Percentiles rank a stretch among this genome's conserved stretches.
These are phyloP conservation scores for Silurus glanis DNA, from an alignment of 2,113 vertebrate genomes.

Conservation along the genomic window DNA sequence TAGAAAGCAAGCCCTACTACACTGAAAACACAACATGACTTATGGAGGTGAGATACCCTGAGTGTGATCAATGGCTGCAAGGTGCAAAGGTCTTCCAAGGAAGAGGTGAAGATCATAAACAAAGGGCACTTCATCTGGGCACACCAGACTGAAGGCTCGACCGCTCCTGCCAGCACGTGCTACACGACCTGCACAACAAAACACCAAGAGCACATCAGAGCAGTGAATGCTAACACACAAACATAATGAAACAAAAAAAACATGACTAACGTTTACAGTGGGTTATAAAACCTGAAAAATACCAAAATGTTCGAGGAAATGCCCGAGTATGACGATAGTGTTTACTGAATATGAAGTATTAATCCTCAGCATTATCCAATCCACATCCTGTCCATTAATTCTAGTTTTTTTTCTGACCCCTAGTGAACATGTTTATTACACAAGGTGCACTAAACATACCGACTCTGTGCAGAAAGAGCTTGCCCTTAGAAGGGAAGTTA, in stretches of 20 bases:
- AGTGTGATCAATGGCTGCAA: conserved; percentile 69
- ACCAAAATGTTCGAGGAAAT: background rate
- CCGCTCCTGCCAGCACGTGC: conserved; percentile 90
- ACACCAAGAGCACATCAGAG: background rate
- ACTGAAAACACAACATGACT: background rate
- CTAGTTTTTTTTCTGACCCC: background rate
- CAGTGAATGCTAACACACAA: no score
- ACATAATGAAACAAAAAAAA: background rate
- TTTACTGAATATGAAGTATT: background rate
- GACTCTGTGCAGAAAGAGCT: conserved; percentile 94
- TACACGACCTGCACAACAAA: conserved; percentile 79
- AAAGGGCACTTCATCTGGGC: conserved; percentile 85
- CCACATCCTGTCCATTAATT: background rate
- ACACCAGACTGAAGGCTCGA: conserved; percentile 84
- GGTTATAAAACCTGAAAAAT: background rate
- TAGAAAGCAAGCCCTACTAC: background rate
- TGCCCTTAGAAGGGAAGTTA: conserved; percentile 93
- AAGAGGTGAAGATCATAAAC: conserved; percentile 93
- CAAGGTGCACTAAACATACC: conserved; percentile 72
- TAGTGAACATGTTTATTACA: background rate
- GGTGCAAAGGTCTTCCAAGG: conserved; percentile 78
- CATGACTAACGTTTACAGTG: background rate
- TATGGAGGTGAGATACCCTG: conserved; percentile 65
- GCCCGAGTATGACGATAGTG: background rate
- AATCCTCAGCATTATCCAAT: background rate